A percentile compares a stretch with the other conserved stretches of the same genome.
phyloP scores from a whole-genome alignment of 2,888 invertebrate genomes.

The Lingula anatina region DNA sequence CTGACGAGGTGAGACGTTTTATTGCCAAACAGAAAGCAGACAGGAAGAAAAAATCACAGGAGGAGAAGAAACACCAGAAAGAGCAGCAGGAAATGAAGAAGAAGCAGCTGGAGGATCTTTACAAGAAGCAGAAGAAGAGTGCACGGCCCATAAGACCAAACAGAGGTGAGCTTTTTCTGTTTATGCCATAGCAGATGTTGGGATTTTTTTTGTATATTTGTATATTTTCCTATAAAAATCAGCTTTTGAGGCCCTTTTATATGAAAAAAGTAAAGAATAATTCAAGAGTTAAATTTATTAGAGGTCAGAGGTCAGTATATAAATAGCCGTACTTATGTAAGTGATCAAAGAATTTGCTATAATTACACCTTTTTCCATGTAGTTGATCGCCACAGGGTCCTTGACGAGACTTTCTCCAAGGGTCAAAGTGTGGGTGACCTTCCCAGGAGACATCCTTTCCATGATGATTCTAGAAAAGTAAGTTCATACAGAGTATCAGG shows the following conservation, averaged over 20 bases:
- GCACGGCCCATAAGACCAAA: slow-evolving; percentile 53
- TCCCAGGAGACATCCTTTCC: slow-evolving; percentile 14
- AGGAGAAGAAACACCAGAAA: slow-evolving; percentile 36
- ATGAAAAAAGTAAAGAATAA: too few species aligned
- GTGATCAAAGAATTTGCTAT: too few species aligned
- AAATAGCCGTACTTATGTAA: too few species aligned
- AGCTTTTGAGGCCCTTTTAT: too few species aligned
- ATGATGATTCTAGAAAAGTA: too few species aligned
- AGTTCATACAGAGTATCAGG: too few species aligned
- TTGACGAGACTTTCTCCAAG: slow-evolving; percentile 1
- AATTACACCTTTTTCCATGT: too few species aligned
- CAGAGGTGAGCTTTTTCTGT: background rate
- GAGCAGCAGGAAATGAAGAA: slow-evolving; percentile 53
- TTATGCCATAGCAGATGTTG: background rate
- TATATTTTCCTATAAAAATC: too few species aligned
- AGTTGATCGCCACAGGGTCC: background rate
- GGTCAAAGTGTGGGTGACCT: slow-evolving; percentile 12
- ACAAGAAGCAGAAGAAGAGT: slow-evolving; percentile 47
- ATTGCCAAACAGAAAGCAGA: slow-evolving; percentile 59
- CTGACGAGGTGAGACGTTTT: slow-evolving; percentile 57
- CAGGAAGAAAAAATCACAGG: slow-evolving; percentile 50
- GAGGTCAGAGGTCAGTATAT: too few species aligned
- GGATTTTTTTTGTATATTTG: background rate
- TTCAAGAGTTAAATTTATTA: too few species aligned
- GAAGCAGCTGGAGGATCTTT: slow-evolving; percentile 53